A percentile compares a stretch with the other conserved stretches of the same genome.
Conservation (phyloP, 1,140 invertebrate species). For the Aphaenogaster rudis region DNA sequence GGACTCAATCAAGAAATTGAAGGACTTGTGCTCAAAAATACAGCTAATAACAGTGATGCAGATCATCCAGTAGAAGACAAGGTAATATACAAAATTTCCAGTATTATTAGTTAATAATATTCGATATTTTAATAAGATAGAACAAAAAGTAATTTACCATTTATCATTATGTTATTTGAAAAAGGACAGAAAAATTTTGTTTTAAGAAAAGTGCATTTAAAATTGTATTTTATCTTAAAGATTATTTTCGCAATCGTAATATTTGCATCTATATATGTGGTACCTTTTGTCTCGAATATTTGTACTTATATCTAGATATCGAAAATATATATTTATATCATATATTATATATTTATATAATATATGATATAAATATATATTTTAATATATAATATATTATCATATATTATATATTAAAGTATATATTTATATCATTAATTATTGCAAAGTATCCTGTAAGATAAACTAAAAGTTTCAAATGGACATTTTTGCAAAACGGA, state of each 20-base stretch:
- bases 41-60: conserved; percentile 82
- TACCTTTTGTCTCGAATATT: background rate
- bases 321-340: background rate
- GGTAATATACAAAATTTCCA: conserved; percentile 68
- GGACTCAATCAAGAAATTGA: conserved; percentile 95
- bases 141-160: background rate
- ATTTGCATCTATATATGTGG: background rate
- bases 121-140: background rate
- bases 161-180: background rate
- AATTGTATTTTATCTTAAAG: background rate
- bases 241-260: background rate
- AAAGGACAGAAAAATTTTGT: background rate
- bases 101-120: background rate
- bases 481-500: background rate
- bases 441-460: background rate
- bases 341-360: background rate
- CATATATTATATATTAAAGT: background rate
- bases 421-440: background rate
- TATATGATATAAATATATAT: too few relatives aligned
- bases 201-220: conserved; percentile 7
- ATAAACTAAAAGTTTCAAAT: background rate
- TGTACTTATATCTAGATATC: background rate
- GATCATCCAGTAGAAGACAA: conserved; percentile 85
- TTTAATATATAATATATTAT: too few relatives aligned
- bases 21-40: conserved; percentile 89